phyloP scores from a whole-genome alignment of 2,113 vertebrate species.

The Odontophorus gujanensis region DNA sequence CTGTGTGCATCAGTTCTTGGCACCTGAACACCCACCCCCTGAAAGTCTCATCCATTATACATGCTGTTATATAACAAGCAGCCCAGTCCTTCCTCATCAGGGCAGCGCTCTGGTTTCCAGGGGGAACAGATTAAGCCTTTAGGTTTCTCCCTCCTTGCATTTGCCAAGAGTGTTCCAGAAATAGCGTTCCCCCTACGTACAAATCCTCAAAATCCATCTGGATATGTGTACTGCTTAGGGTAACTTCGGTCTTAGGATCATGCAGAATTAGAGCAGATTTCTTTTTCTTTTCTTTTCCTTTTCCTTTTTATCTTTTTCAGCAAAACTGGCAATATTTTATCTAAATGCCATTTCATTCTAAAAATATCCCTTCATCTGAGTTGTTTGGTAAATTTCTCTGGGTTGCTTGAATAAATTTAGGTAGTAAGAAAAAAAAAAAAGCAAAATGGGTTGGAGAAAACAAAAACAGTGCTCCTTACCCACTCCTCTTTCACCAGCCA shows the following conservation, averaged over 20 bases:
- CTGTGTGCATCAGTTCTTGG: conserved; percentile 69
- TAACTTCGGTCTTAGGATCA: not conserved
- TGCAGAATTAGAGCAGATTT: not conserved
- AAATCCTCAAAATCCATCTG: not conserved
- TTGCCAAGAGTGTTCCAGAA: not conserved
- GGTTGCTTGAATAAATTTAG: conserved; percentile 13
- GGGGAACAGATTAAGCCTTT: conserved; percentile 26
- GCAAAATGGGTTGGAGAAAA: conserved; percentile 6
- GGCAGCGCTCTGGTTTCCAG: not conserved
- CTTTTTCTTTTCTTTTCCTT: too few relatives aligned
- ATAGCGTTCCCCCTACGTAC: not conserved
- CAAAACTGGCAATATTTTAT: not conserved
- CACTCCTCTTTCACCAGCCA: not conserved
- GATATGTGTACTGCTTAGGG: not conserved
- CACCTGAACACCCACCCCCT: conserved; percentile 50
- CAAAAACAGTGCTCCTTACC: not conserved
- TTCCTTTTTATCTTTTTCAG: not conserved
- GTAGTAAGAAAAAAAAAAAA: conserved; percentile 2
- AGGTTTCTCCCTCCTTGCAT: not conserved
- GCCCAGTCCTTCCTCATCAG: conserved; percentile 25
- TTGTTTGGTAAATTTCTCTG: conserved; percentile 1
- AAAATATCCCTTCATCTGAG: not conserved
- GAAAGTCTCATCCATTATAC: conserved; percentile 69
- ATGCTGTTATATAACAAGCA: conserved; percentile 48
- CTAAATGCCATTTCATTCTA: not conserved